Base-by-base conservation (phyloP, 1,140 invertebrate genomes). In the Meteorus sp. region DNA sequence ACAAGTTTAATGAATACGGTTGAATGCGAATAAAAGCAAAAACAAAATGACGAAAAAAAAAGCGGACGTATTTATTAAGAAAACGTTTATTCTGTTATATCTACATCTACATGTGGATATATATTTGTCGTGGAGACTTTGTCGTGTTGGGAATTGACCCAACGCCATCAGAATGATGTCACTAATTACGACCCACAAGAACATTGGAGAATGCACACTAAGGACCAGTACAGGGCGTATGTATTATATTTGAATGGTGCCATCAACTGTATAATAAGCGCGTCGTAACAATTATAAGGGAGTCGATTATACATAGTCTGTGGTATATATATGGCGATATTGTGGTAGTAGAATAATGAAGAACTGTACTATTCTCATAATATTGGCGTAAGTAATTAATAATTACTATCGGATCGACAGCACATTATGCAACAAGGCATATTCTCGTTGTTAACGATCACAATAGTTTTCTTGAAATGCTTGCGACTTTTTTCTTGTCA, bases 181-280 rank as follows among this genome's bases (percentile, higher is more conserved):
- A 78, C 71, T 78, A 74, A 80, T 80, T 78, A 78, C 70, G 75
- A 61, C 70, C 77, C 69, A 62, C 77, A 13, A 74, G 65, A 70
- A 69, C 63, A 61, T 44, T 63, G 63, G 43, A 67, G 60, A 52
- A 61, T 45, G 55, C 4, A 47, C 19, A 23, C 47, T 47, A 35
- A 35, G 31, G 37, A 19, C 47, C 45, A 53, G 60, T 5, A 5
- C 27, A 54, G 56, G 45, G 62, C n/a, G n/a, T n/a, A n/a, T n/a
- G n/a, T n/a, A n/a, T n/a, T n/a, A n/a, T 65, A 68, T 63, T 60
- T 56, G 52, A 62, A 25, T 50, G 48, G 59, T 50, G 11, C 45
- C 44, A 31, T 56, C 45, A 56, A 56, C 39, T 56, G 20, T 13
- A 31, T 33, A 37, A 37, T 39, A 37, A 27, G 39, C 15, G 23